Evolutionary conservation across 2,888 invertebrate genomes (phyloP).

Genomic region (Agriopis leucophaearia): DNA sequence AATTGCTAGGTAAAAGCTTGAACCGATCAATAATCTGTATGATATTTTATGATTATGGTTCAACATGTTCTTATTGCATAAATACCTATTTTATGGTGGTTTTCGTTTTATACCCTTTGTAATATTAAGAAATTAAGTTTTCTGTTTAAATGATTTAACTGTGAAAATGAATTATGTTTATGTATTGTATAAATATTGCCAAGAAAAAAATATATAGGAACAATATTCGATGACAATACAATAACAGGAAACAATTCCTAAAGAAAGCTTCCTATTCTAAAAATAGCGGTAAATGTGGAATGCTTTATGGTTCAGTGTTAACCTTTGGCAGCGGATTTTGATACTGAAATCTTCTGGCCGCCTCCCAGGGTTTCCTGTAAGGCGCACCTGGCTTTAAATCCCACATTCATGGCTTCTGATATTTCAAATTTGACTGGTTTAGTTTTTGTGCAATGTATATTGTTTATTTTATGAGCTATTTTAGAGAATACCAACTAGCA

Average conservation of each 20-base stretch:
- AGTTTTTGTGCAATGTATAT: conserved; percentile 5
- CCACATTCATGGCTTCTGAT: conserved; percentile 48
- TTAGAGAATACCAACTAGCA: neutral
- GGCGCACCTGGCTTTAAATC: conserved; percentile 57
- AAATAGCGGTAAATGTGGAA: conserved; percentile 36
- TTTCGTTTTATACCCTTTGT: too few relatives aligned
- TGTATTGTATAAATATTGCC: too few relatives aligned
- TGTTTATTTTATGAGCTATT: conserved; percentile 5
- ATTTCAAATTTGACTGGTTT: conserved; percentile 31
- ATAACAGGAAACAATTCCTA: conserved; percentile 2
- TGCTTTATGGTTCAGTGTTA: conserved; percentile 55
- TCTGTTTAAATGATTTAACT: too few relatives aligned
- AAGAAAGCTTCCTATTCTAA: conserved; percentile 40
- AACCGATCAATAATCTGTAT: neutral
- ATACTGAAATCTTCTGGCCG: conserved; percentile 72
- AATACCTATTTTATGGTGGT: too few relatives aligned
- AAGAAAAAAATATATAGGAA: too few relatives aligned
- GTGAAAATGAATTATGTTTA: too few relatives aligned
- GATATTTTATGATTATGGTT: too few relatives aligned
- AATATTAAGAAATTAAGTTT: too few relatives aligned
- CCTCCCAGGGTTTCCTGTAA: conserved; percentile 76
- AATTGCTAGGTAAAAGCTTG: neutral
- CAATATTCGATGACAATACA: too few relatives aligned
- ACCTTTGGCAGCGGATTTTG: conserved; percentile 79
- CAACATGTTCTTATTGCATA: too few relatives aligned